Evolutionary conservation across 2,113 vertebrate species (phyloP).

Genomic region (Archocentrus centrarchus): DNA sequence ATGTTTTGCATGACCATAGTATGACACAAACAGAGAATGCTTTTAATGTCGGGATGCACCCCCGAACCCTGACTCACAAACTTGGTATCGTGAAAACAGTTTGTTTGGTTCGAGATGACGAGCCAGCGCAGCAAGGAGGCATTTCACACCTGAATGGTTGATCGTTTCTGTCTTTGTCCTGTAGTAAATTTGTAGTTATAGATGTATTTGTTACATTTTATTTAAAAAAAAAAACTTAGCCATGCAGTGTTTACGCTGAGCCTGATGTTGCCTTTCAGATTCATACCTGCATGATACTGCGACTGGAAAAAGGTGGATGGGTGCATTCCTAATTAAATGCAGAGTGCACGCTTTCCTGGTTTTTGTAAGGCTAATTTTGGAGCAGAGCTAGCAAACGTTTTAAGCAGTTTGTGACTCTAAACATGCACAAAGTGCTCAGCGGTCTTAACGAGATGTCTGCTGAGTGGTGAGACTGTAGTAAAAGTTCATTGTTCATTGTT

Average conservation of each 20-base stretch:
- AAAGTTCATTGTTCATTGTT: background rate
- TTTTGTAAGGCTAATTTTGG: background rate
- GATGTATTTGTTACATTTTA: background rate
- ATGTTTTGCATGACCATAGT: background rate
- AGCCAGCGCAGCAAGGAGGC: background rate
- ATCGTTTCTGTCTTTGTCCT: background rate
- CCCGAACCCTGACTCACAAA: too few relatives aligned
- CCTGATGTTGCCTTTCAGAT: too few relatives aligned
- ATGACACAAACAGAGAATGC: too few relatives aligned
- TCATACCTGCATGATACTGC: background rate
- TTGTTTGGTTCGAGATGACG: too few relatives aligned
- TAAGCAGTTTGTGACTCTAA: background rate
- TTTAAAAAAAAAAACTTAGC: too few relatives aligned
- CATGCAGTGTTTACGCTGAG: too few relatives aligned
- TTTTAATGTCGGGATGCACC: too few relatives aligned
- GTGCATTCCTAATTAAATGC: background rate
- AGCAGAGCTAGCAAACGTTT: background rate
- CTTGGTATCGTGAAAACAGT: too few relatives aligned
- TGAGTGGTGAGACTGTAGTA: background rate
- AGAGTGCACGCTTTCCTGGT: background rate
- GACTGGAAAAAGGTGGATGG: too few relatives aligned
- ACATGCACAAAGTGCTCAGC: background rate
- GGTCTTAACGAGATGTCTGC: background rate
- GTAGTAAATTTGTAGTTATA: background rate
- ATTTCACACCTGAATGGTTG: background rate